Base-by-base conservation (phyloP, 2,888 invertebrate species). In the Synanthedon formicaeformis region DNA sequence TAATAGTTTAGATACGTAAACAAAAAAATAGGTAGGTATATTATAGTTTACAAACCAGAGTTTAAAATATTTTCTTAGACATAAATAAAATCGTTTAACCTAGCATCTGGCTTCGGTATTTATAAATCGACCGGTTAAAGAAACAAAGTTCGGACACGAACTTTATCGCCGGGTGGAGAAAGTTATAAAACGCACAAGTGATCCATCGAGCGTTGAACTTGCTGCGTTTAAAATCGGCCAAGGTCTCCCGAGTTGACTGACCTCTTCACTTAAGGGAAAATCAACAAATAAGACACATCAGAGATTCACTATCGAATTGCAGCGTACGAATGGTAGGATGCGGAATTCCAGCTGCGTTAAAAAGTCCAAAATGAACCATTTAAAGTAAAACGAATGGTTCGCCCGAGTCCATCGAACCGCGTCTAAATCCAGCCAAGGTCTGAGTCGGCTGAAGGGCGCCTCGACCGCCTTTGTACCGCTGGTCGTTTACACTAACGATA, bases 401-500 rank as follows among this genome's bases (percentile, higher is more conserved):
- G 71, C 62, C 10, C 60, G 73, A 81, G 85, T 84, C 80, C 80
- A 65, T 77, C 85, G 84, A 83, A 86, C 86, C 70, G 79, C 73
- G 73, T 72, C 85, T 87, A 87, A 83, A 85, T 83, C 74, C 82
- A 85, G 76, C 82, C 86, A 85, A 86, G 86, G 86, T 82, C 84
- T 81, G 40, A 71, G 67, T 71, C 74, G 60, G 75, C 78, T 85
- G 84, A 85, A 85, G 85, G 86, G 84, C 85, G 78, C 72, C 71
- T 65, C 81, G 85, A 67, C 73, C 69, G 80, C 72, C 72, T 77
- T 76, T 76, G 74, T 75, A 67, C 63, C 59, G 58, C 69, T 75
- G 83, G 82, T 84, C 84, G 75, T 86, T 85, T 73, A 81, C 83
- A 78, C 78, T 75, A 66, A 52, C 58, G 78, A 82, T 83, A 84